Evolutionary conservation across 1,140 invertebrate genomes (phyloP), one percentile per base, ranked within the genome.

Genomic region (Paraescarpia echinospica): DNA sequence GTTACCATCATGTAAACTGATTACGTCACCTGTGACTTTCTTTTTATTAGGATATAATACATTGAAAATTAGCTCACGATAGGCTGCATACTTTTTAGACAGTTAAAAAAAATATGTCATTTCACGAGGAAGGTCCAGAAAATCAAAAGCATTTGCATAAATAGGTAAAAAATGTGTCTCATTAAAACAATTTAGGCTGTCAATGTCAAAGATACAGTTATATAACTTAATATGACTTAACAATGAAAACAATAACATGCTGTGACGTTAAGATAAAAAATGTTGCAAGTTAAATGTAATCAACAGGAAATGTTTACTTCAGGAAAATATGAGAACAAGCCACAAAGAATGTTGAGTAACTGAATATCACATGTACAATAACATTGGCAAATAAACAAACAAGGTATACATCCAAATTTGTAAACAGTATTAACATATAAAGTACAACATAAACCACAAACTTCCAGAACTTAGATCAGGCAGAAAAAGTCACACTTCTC

Each of bases 111-210:
- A n/a, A n/a, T n/a, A n/a, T n/a, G n/a, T n/a, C n/a, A n/a, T n/a
- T n/a, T n/a, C n/a, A n/a, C n/a, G n/a, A n/a, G n/a, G n/a, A n/a
- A n/a, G n/a, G n/a, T n/a, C n/a, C n/a, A n/a, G n/a, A n/a, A n/a
- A n/a, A n/a, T n/a, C n/a, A n/a, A n/a, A n/a, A n/a, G n/a, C n/a
- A n/a, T n/a, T n/a, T n/a, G n/a, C n/a, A n/a, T n/a, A n/a, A n/a
- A n/a, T n/a, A n/a, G n/a, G n/a, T n/a, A n/a, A 90, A 9, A 90
- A 90, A 12, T 90, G 34, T 90, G 89, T 6, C 9, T 34, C 92
- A 93, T 91, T 90, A 94, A 92, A 93, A 34, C 34, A 92, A 6
- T 12, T 12, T 90, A 90, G 34, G 33, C 89, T 12, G 89, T 9
- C 33, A 90, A 33, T 8, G 27, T 33, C 33, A 12, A 27, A 90